Evolutionary conservation across 2,888 invertebrate species (phyloP).

Genomic region (Eucera pruinosa): DNA sequence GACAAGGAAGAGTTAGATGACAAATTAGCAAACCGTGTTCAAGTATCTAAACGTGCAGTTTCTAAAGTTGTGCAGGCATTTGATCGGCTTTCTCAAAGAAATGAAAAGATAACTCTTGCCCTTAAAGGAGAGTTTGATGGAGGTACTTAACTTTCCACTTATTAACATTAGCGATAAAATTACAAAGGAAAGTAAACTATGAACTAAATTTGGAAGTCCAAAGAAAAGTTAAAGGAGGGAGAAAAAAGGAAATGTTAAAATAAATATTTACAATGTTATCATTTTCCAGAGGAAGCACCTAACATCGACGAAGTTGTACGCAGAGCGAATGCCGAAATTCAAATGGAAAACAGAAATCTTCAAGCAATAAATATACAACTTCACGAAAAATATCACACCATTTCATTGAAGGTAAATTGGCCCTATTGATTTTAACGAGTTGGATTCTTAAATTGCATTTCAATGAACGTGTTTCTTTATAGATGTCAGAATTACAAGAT

Average conservation of each 20-base stretch:
- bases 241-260: background rate
- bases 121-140: constrained; percentile 93
- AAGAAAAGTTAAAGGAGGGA: too few species aligned
- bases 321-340: constrained; percentile 94
- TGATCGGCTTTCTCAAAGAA: constrained; percentile 97
- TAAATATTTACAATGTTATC: constrained; percentile 6
- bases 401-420: constrained; percentile 90
- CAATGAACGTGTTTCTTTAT: constrained; percentile 28
- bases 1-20: constrained; percentile 99
- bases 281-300: constrained; percentile 87
- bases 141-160: constrained; percentile 81
- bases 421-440: background rate
- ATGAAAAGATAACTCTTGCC: constrained; percentile 96
- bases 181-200: too few species aligned
- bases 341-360: constrained; percentile 95
- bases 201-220: too few species aligned
- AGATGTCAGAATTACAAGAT: constrained; percentile 94
- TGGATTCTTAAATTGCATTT: constrained; percentile 1
- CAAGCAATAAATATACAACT: constrained; percentile 95
- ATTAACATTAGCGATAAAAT: too few species aligned
- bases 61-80: constrained; percentile 98
- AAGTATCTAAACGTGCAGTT: constrained; percentile 97
- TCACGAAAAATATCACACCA: constrained; percentile 96
- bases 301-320: constrained; percentile 93
- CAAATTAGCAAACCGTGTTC: constrained; percentile 96